Conservation (phyloP, 2,888 invertebrate species). For the Iselma pallidipennis region DNA sequence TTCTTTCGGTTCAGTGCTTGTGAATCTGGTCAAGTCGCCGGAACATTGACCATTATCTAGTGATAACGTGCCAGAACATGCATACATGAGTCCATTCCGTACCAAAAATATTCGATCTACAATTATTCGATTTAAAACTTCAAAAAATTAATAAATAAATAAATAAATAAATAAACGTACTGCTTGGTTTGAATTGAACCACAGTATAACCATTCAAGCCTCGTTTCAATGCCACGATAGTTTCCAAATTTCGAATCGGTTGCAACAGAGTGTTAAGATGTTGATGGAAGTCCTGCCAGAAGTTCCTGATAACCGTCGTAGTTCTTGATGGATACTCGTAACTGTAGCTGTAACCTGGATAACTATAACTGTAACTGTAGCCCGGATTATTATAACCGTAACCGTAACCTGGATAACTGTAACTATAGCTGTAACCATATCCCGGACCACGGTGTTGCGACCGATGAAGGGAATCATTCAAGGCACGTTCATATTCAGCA, state of each 20-base stretch:
- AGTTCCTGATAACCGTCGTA: background rate
- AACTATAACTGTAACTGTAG: background rate
- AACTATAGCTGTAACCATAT: background rate
- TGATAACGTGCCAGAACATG: conserved; percentile 4
- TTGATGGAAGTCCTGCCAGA: background rate
- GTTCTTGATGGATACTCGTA: background rate
- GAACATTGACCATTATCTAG: background rate
- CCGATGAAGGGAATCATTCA: background rate
- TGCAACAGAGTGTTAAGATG: background rate
- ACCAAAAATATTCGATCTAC: conserved; percentile 3
- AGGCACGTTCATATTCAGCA: background rate
- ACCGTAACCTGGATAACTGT: background rate
- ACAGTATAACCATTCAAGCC: conserved; percentile 28
- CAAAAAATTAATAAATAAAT: no score
- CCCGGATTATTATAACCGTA: background rate
- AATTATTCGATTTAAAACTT: no score
- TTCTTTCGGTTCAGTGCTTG: background rate
- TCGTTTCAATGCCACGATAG: conserved; percentile 14
- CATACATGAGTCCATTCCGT: conserved; percentile 1
- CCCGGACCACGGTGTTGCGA: background rate
- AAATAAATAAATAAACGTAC: conserved; percentile 11
- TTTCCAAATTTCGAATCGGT: conserved; percentile 2
- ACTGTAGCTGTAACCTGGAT: background rate
- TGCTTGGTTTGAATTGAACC: conserved; percentile 10
- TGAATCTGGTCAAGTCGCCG: background rate